These are phyloP conservation scores for Andrena praecox DNA, from an alignment of 2,888 invertebrate genomes.

Conservation along the genomic window DNA sequence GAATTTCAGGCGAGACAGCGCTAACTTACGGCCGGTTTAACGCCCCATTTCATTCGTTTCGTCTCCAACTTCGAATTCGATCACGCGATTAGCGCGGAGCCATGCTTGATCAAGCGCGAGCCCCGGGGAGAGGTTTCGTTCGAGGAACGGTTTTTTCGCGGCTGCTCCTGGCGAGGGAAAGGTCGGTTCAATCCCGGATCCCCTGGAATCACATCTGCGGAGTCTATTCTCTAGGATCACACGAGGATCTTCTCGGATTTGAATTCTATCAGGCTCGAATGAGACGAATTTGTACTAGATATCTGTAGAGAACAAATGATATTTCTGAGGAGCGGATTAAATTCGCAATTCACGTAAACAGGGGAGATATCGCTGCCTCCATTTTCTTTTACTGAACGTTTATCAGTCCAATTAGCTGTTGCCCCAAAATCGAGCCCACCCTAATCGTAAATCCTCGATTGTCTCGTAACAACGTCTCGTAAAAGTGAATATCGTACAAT, in stretches of 20 bases:
- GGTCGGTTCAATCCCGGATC: neutral
- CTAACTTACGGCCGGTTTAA: constrained; percentile 57
- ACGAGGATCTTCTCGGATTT: neutral
- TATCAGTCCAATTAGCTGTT: too few species aligned
- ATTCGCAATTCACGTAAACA: too few species aligned
- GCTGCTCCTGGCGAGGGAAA: neutral
- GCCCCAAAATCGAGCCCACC: too few species aligned
- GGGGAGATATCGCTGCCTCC: too few species aligned
- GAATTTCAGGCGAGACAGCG: constrained; percentile 44
- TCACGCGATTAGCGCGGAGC: constrained; percentile 49
- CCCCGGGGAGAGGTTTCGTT: neutral
- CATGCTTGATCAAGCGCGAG: constrained; percentile 28
- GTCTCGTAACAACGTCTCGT: neutral
- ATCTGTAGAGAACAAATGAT: too few species aligned
- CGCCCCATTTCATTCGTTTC: constrained; percentile 43
- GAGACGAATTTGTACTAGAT: neutral
- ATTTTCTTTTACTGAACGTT: too few species aligned
- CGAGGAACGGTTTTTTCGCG: constrained; percentile 3
- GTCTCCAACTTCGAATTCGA: constrained; percentile 22
- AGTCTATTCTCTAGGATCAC: constrained; percentile 1
- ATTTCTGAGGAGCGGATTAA: too few species aligned
- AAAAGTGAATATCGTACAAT: neutral
- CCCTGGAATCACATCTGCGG: constrained; percentile 1
- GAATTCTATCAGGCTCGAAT: constrained; percentile 1
- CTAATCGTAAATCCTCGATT: neutral